These are phyloP conservation scores for Drosophila kanekoi DNA, from an alignment of 2,888 invertebrate species.

Conservation along the genomic window DNA sequence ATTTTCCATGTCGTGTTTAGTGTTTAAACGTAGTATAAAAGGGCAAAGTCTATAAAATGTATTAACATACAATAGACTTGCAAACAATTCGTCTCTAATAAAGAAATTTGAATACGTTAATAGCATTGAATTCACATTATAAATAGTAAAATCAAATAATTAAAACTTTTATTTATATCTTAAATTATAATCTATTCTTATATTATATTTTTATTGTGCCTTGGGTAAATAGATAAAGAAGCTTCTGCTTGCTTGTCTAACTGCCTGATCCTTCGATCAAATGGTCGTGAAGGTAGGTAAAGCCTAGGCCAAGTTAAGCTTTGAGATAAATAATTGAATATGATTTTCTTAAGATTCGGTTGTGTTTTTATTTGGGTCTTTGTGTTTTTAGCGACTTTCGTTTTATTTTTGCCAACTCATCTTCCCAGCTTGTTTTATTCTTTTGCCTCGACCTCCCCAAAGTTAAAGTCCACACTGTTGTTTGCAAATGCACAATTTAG, in stretches of 20 bases:
- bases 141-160: too few species aligned
- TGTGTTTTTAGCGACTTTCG: slow-evolving; percentile 2
- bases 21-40: neutral
- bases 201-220: too few species aligned
- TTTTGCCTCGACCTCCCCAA: slow-evolving; percentile 19
- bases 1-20: slow-evolving; percentile 26
- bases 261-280: too few species aligned
- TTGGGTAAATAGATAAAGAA: too few species aligned
- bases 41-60: slow-evolving; percentile 8
- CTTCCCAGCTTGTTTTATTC: slow-evolving; percentile 28
- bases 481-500: slow-evolving; percentile 11
- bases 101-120: neutral
- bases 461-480: slow-evolving; percentile 2
- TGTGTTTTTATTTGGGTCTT: neutral
- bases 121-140: neutral
- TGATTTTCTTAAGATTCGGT: neutral
- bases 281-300: too few species aligned
- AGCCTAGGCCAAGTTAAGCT: too few species aligned
- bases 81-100: neutral
- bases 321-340: too few species aligned
- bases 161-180: too few species aligned
- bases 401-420: slow-evolving; percentile 36
- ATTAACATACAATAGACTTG: slow-evolving; percentile 43
- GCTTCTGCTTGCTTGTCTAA: too few species aligned
- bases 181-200: too few species aligned